These are phyloP conservation scores for Synanthedon formicaeformis DNA, from an alignment of 2,888 invertebrate species.

Conservation along the genomic window DNA sequence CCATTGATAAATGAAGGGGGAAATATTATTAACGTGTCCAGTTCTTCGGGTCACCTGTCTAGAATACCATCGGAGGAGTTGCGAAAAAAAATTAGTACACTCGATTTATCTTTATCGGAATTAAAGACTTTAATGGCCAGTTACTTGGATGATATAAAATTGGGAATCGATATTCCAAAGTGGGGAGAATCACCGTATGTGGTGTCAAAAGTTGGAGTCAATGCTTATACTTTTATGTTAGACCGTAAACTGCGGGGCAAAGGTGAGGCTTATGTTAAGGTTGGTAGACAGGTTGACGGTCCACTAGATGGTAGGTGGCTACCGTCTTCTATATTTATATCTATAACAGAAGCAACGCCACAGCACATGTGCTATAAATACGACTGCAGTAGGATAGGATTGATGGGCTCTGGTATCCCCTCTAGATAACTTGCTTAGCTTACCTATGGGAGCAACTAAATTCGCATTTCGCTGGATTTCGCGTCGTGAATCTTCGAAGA, in stretches of 20 bases:
- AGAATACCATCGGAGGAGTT: conserved; percentile 70
- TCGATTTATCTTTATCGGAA: conserved; percentile 62
- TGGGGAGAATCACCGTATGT: conserved; percentile 77
- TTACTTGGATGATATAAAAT: conserved; percentile 71
- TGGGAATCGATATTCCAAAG: conserved; percentile 25
- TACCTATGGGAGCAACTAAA: too few relatives aligned
- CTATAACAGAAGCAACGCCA: too few relatives aligned
- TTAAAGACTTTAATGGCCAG: conserved; percentile 70
- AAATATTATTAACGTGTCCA: conserved; percentile 80
- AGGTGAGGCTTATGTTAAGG: conserved; percentile 22
- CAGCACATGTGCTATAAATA: too few relatives aligned
- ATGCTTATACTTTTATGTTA: conserved; percentile 76
- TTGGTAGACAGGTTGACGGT: too few relatives aligned
- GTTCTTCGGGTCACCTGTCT: conserved; percentile 75
- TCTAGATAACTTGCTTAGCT: too few relatives aligned
- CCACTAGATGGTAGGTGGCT: too few relatives aligned
- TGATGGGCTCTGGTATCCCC: too few relatives aligned
- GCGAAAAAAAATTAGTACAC: conserved; percentile 49
- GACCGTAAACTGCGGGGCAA: conserved; percentile 49
- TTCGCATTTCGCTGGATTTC: too few relatives aligned
- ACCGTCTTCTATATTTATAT: too few relatives aligned
- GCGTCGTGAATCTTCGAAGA: too few relatives aligned
- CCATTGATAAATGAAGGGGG: conserved; percentile 76
- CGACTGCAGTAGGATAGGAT: too few relatives aligned
- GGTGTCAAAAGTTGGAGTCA: conserved; percentile 80